Conservation (phyloP, 2,888 invertebrate species). For the Crematogaster levior region DNA sequence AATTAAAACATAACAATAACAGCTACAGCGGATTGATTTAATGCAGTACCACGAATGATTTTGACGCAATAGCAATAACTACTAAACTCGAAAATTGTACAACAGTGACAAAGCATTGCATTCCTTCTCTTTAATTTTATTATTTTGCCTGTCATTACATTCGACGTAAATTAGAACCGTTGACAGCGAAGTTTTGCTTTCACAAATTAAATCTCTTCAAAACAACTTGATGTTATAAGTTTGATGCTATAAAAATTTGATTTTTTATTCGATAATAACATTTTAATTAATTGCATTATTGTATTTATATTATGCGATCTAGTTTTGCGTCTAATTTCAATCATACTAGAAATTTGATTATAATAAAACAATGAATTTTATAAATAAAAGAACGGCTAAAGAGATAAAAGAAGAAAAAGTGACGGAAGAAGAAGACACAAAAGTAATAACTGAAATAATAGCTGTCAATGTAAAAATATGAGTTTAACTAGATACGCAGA, state of each 20-base stretch:
- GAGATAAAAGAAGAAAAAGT: no score
- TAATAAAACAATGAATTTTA: background rate
- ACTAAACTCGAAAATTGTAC: conserved; percentile 8
- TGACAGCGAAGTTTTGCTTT: background rate
- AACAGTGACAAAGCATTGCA: conserved; percentile 8
- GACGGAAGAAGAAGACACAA: background rate
- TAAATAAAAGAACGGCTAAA: background rate
- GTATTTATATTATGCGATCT: background rate
- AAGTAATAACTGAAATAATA: background rate
- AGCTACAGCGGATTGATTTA: conserved; percentile 16
- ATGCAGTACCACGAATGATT: conserved; percentile 18
- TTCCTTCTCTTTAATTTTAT: conserved; percentile 21
- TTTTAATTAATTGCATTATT: background rate
- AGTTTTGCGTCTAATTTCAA: background rate
- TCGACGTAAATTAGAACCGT: conserved; percentile 34
- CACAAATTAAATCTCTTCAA: conserved; percentile 32
- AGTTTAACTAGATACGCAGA: background rate
- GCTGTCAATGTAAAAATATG: background rate
- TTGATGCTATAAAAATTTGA: background rate
- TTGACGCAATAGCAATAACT: conserved; percentile 14
- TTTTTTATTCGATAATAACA: conserved; percentile 7
- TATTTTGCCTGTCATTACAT: conserved; percentile 20
- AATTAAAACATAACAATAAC: conserved; percentile 26
- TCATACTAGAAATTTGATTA: conserved; percentile 6
- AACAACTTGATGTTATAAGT: background rate